Evolutionary conservation across 2,888 invertebrate genomes (phyloP).

Genomic region (Phoronis australis): DNA sequence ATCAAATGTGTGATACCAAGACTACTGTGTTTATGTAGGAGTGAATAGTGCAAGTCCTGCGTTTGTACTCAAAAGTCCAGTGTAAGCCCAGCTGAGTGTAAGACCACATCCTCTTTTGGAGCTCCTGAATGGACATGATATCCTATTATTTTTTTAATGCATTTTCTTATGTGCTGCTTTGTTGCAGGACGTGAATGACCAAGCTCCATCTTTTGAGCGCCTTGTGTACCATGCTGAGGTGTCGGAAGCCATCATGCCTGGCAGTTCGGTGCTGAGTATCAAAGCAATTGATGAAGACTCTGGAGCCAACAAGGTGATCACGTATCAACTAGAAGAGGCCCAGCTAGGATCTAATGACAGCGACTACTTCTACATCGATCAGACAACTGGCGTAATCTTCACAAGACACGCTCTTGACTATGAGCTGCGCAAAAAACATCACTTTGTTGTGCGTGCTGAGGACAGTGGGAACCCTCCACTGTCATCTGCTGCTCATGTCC

Average conservation of each 20-base stretch:
- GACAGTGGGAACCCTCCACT: slow-evolving; percentile 81
- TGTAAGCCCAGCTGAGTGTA: too few species aligned
- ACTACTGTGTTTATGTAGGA: neutral
- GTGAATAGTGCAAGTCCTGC: too few species aligned
- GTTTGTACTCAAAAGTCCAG: too few species aligned
- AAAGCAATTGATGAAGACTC: slow-evolving; percentile 43
- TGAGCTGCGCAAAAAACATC: slow-evolving; percentile 60
- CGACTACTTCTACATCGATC: slow-evolving; percentile 73
- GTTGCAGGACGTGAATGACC: slow-evolving; percentile 59
- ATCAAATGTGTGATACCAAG: neutral
- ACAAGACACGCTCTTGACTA: slow-evolving; percentile 55
- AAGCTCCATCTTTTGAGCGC: slow-evolving; percentile 40
- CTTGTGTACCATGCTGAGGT: slow-evolving; percentile 36
- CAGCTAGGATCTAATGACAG: slow-evolving; percentile 51
- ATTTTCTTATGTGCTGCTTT: neutral
- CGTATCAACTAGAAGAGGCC: slow-evolving; percentile 62
- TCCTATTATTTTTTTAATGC: neutral
- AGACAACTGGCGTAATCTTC: slow-evolving; percentile 70
- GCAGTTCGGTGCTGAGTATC: slow-evolving; percentile 42
- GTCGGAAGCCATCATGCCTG: slow-evolving; percentile 48
- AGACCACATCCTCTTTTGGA: neutral
- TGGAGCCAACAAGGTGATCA: slow-evolving; percentile 57
- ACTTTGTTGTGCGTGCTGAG: slow-evolving; percentile 72
- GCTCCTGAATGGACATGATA: neutral
- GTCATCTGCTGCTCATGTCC: slow-evolving; percentile 75